Conservation (phyloP, 2,797 vertebrate species). For the Crocodylus rhombifer region DNA sequence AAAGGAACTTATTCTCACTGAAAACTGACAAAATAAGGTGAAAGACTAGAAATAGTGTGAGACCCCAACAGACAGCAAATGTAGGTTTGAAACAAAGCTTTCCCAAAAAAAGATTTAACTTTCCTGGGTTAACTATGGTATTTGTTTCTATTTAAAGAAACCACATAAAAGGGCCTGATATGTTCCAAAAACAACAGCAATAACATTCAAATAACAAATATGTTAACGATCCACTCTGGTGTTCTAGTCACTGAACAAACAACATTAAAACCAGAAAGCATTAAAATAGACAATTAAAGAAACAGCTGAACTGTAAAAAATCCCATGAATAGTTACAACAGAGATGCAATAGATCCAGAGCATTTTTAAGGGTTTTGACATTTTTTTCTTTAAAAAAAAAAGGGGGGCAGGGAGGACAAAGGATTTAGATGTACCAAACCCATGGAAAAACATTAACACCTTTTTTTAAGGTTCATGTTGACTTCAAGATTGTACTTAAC, state of each 20-base stretch:
- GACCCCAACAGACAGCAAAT: neutral
- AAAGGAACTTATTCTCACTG: neutral
- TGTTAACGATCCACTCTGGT: constrained; percentile 40
- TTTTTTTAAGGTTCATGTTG: neutral
- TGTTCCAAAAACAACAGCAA: constrained; percentile 15
- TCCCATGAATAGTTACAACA: constrained; percentile 3
- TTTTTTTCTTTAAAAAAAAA: constrained; percentile 28
- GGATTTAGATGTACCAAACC: constrained; percentile 41
- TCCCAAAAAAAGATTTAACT: neutral
- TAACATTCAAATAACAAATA: constrained; percentile 24
- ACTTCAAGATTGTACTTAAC: constrained; percentile 36
- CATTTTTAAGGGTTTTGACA: constrained; percentile 53
- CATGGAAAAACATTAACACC: no score
- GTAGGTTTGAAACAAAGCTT: neutral
- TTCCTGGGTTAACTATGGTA: constrained; percentile 9
- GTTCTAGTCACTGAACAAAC: neutral
- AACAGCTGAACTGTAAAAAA: neutral
- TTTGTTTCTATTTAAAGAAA: constrained; percentile 37
- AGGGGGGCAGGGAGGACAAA: constrained; percentile 2
- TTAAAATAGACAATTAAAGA: constrained; percentile 13
- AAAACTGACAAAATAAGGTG: neutral
- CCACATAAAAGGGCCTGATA: constrained; percentile 1
- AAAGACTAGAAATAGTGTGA: neutral
- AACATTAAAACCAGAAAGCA: neutral
- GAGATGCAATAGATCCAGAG: constrained; percentile 50